Conservation (phyloP, 1,140 invertebrate species). For the Aphidius ervi region DNA sequence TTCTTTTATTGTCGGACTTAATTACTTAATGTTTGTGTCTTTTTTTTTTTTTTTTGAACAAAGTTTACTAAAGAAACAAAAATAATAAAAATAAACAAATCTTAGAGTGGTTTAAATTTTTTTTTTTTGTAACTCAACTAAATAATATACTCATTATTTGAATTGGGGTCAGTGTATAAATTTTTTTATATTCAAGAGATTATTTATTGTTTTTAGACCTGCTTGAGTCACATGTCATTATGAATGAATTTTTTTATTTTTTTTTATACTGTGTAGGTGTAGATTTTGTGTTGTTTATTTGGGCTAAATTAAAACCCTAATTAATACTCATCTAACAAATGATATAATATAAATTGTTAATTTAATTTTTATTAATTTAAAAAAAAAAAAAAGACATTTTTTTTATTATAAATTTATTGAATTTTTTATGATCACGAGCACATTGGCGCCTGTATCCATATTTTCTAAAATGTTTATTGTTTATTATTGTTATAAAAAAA, state of each 20-base stretch:
- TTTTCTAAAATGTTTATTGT: no score
- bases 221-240: conserved; percentile 3
- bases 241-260: conserved; percentile 6
- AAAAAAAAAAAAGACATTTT: no score
- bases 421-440: no score
- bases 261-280: conserved; percentile 13
- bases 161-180: background rate
- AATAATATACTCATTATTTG: background rate
- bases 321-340: conserved; percentile 7
- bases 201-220: conserved; percentile 8
- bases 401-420: no score
- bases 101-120: conserved; percentile 1
- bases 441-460: no score
- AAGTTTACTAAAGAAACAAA: background rate
- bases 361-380: no score
- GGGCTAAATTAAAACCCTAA: conserved; percentile 9
- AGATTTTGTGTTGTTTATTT: conserved; percentile 8
- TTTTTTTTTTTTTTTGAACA: conserved; percentile 2
- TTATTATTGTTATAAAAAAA: no score
- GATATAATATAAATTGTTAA: background rate
- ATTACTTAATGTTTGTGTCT: background rate
- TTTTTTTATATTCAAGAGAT: background rate
- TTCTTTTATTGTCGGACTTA: conserved; percentile 5
- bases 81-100: conserved; percentile 3
- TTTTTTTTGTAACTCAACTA: conserved; percentile 3